Evolutionary conservation across 37 sponge, comb jelly and placozoan genomes (phyloP), one percentile per base, ranked within the genome.

Genomic region (Cliona cf. orientalis): DNA sequence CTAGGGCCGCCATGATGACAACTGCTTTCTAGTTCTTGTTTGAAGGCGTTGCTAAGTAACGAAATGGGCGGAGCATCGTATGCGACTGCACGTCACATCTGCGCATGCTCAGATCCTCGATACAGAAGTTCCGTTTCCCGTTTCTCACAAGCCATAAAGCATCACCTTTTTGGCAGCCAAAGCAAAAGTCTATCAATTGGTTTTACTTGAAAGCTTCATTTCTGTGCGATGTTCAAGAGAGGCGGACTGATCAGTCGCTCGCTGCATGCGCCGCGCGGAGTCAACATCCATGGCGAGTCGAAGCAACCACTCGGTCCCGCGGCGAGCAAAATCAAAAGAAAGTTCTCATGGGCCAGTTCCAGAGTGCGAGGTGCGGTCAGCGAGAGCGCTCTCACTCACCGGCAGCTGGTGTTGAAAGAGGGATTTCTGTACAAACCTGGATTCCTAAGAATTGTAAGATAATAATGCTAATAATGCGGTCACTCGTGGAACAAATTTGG

Each of bases 391-490:
- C 69, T 71, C 31, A 66, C 75, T 4, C 84, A 80, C 74, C 44
- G 56, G 34, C 84, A 80, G 5, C 59, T 64, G 0, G 59, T 90
- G 22, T 66, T 90, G 34, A 90, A 90, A 35, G 90, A 90, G 55
- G 90, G 90, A 19, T 90, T 70, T 41, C 70, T 90, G 25, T 72
- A 31, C 80, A 88, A 88, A 39, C 88, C 88, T 22, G 58, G 72
- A 37, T 88, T 88, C 60, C 76, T 88, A 46, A 81, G 82, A 88
- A 57, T 88, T 75, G 88, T 81, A 81, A 81, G 77, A 12, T n/a
- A 61, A 28, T 61, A n/a, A 26, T 49, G 14, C 14, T 14, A 49
- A 14, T 49, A 49, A 21, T 61, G 28, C 63, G 6, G 63, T 26
- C n/a, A 22, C 63, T 45, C 0, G 23, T 61, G 64, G 9, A 28